Percentiles rank a stretch among this genome's conserved stretches.
Evolutionary conservation across 2,888 invertebrate genomes (phyloP).

Genomic region (Acronicta leporina): DNA sequence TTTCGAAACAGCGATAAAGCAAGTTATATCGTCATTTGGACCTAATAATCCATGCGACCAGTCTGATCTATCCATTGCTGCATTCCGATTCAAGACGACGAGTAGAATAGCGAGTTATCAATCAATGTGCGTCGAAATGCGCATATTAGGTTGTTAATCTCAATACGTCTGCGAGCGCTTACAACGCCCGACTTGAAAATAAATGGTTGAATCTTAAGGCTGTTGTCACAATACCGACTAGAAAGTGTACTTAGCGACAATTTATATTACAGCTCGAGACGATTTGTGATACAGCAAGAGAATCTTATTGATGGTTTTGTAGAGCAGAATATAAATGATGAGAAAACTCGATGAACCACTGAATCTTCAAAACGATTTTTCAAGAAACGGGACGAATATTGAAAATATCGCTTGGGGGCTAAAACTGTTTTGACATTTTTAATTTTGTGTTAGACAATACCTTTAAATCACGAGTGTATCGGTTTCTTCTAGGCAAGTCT

Average conservation of each 20-base stretch:
- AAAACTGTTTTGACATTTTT: too few relatives aligned
- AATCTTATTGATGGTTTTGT: neutral
- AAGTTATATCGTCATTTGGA: neutral
- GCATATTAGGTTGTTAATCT: conserved; percentile 28
- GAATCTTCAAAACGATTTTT: too few relatives aligned
- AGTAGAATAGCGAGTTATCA: conserved; percentile 17
- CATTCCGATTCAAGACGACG: neutral
- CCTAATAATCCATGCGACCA: neutral
- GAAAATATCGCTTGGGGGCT: too few relatives aligned
- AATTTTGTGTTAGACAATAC: too few relatives aligned
- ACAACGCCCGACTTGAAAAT: conserved; percentile 14
- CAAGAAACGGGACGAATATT: too few relatives aligned
- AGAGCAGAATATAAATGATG: neutral
- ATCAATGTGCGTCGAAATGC: conserved; percentile 22
- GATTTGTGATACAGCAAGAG: neutral
- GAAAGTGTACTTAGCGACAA: neutral
- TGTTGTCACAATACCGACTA: neutral
- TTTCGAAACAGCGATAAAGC: conserved; percentile 21
- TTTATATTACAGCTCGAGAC: neutral
- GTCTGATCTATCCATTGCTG: conserved; percentile 11
- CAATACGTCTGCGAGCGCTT: conserved; percentile 16
- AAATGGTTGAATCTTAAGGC: conserved; percentile 9
- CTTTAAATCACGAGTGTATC: too few relatives aligned
- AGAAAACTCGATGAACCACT: too few relatives aligned
- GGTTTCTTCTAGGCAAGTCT: too few relatives aligned